Base-by-base conservation (phyloP, 35 echinoderm and acorn worm species). In the Apostichopus parvimensis region DNA sequence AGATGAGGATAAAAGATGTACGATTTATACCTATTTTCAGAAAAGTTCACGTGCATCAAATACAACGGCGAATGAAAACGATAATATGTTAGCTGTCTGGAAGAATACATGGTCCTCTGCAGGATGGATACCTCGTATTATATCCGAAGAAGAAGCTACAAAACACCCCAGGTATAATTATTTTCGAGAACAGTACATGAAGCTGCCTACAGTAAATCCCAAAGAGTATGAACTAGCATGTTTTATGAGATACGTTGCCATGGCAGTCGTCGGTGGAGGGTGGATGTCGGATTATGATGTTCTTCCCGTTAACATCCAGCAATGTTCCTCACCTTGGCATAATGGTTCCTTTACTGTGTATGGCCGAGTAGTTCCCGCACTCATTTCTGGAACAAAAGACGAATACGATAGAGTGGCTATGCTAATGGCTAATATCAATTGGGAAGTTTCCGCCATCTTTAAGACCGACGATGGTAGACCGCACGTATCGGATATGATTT, bases 221-320 rank as follows among this genome's bases (percentile, higher is more conserved):
- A 88, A 88, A 53, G 0, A 88, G 3, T 88, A 88, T 21, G 86
- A 88, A 73, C 25, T 88, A 25, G 60, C 86, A 13, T 88, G 86
- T 54, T 88, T 88, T 73, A 60, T 88, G 64, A 72, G 86, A 14
- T 66, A 88, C 25, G 24, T 88, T 4, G 86, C 86, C n/a, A 88
- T 88, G 86, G 86, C 86, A 15, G 86, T 34, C 1, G 86, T 88
- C 11, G 86, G 86, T 14, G 86, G 86, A 2, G 86, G 86, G 12
- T 88, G 86, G 86, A 88, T 88, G 86, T 66, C 57, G 6, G 86
- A 88, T 66, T 88, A 72, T 20, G 86, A 88, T 20, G 68, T 88
- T 18, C 57, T 88, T 21, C 86, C 86, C 2, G 18, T 26, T 9
- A 2, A 17, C 1, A 68, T 72, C 6, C 61, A 55, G 8, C 58